A percentile compares a stretch with the other conserved stretches of the same genome.
phyloP scores from a whole-genome alignment of 2,113 vertebrate genomes.

The Trachemys scripta region DNA sequence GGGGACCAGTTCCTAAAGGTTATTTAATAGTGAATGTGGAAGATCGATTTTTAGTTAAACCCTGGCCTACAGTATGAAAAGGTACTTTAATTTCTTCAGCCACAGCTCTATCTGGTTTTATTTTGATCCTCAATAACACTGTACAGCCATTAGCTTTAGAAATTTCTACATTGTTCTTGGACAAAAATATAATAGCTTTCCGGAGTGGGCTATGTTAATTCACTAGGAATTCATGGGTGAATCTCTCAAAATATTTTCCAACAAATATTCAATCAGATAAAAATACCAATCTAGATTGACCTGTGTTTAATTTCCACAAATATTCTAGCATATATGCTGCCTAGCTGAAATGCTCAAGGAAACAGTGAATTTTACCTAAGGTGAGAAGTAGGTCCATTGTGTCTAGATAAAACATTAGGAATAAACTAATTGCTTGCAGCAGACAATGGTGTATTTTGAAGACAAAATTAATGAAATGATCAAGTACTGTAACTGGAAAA shows the following conservation, averaged over 20 bases:
- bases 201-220: neutral
- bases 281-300: neutral
- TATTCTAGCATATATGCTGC: neutral
- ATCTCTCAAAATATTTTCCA: conserved; percentile 1
- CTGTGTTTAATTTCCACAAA: neutral
- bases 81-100: neutral
- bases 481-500: neutral
- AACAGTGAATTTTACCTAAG: neutral
- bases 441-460: neutral
- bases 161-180: neutral
- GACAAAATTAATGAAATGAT: neutral
- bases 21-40: neutral
- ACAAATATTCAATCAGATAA: neutral
- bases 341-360: neutral
- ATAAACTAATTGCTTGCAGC: neutral
- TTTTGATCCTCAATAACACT: neutral
- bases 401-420: neutral
- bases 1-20: neutral
- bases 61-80: neutral
- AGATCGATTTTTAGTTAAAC: conserved; percentile 7
- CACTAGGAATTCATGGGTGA: neutral
- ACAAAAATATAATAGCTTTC: neutral
- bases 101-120: neutral
- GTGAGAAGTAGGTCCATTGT: neutral
- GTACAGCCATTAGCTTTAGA: neutral